Evolutionary conservation across 2,113 vertebrate species (phyloP).

Genomic region (Anolis carolinensis): DNA sequence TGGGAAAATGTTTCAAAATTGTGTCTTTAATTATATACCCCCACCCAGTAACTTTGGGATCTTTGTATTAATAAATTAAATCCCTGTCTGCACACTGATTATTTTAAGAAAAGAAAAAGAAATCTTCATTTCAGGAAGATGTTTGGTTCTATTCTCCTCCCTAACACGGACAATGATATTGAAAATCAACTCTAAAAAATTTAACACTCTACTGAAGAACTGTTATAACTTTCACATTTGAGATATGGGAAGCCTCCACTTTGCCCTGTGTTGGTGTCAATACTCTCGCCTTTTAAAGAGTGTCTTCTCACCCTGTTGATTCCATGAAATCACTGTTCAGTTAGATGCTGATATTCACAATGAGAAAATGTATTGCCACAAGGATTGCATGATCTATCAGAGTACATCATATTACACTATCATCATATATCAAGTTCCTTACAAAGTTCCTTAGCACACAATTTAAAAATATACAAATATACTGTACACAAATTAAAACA

Average conservation of each 20-base stretch:
- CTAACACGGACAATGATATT: too few species aligned
- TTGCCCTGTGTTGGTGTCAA: background rate
- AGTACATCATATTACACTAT: background rate
- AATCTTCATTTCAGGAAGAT: background rate
- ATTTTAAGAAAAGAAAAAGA: background rate
- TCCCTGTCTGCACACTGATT: too few species aligned
- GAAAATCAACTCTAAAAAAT: background rate
- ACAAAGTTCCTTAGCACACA: too few species aligned
- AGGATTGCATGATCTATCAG: background rate
- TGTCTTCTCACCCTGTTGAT: background rate
- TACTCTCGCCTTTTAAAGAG: background rate
- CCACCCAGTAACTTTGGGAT: too few species aligned
- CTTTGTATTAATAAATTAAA: background rate
- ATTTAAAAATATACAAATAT: too few species aligned
- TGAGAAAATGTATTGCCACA: background rate
- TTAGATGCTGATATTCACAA: background rate
- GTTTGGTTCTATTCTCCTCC: background rate
- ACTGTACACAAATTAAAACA: too few species aligned
- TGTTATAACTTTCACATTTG: background rate
- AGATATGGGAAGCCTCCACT: background rate
- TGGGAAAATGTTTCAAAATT: background rate
- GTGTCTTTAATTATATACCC: too few species aligned
- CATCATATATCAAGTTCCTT: background rate
- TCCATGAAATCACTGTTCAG: background rate
- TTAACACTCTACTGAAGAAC: background rate